A percentile compares a stretch with the other conserved stretches of the same genome.
Evolutionary conservation across 2,113 vertebrate species (phyloP).

Genomic region (Casuarius casuarius): DNA sequence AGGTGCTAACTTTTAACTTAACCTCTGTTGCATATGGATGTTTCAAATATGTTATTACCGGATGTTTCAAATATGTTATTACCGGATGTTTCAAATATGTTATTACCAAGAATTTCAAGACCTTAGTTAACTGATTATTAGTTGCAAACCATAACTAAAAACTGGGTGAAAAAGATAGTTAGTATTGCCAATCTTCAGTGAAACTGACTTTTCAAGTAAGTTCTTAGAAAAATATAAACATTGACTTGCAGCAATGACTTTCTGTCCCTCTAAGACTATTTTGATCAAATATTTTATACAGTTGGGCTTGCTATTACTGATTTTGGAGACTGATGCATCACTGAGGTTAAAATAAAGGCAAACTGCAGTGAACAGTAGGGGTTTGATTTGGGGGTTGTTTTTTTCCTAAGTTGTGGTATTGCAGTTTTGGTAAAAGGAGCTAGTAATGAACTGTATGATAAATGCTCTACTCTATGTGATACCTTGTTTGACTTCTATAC

Average conservation of each 20-base stretch:
- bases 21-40: background rate
- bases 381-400: background rate
- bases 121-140: background rate
- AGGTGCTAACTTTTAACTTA: background rate
- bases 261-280: slow-evolving; percentile 11
- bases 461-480: background rate
- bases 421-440: slow-evolving; percentile 4
- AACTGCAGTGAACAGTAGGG: background rate
- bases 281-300: background rate
- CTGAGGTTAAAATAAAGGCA: background rate
- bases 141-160: background rate
- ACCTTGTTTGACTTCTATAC: slow-evolving; percentile 3
- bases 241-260: background rate
- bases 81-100: background rate
- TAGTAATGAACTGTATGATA: slow-evolving; percentile 13
- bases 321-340: background rate
- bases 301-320: background rate
- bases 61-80: background rate
- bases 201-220: background rate
- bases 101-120: background rate
- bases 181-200: background rate
- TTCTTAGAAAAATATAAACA: background rate
- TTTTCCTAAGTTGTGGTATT: background rate
- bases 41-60: background rate
- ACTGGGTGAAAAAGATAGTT: background rate